phyloP scores from a whole-genome alignment of 2,888 invertebrate species.

The Sepiola atlantica region DNA sequence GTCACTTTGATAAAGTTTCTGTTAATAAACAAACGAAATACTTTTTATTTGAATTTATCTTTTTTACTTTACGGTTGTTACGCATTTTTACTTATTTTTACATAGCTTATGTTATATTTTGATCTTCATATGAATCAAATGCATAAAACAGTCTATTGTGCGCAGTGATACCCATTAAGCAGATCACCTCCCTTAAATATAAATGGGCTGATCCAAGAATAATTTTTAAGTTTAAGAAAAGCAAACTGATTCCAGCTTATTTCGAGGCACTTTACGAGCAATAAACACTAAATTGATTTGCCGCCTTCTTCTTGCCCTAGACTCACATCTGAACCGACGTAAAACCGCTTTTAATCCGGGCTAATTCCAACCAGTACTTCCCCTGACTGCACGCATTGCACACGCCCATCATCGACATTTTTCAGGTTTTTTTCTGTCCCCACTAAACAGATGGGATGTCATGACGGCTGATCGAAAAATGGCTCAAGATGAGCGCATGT shows the following conservation, averaged over 20 bases:
- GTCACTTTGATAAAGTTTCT: too few relatives aligned
- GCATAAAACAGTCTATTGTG: too few relatives aligned
- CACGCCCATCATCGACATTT: not conserved
- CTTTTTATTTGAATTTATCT: too few relatives aligned
- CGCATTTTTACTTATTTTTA: too few relatives aligned
- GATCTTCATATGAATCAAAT: too few relatives aligned
- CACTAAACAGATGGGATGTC: not conserved
- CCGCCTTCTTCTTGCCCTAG: not conserved
- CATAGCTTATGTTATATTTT: too few relatives aligned
- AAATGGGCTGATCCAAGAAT: too few relatives aligned
- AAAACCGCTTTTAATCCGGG: not conserved
- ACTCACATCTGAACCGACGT: not conserved
- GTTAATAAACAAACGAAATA: too few relatives aligned
- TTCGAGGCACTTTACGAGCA: not conserved
- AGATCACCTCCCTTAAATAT: too few relatives aligned
- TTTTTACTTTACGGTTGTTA: too few relatives aligned
- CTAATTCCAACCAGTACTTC: not conserved
- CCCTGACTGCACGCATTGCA: not conserved
- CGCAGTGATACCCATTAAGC: too few relatives aligned
- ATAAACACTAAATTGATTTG: conserved; percentile 12
- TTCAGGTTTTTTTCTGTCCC: not conserved
- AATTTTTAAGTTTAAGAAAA: not conserved
- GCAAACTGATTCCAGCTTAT: not conserved
- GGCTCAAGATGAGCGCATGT: not conserved
- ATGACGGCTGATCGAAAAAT: not conserved